Conservation (phyloP, 2,888 invertebrate species). For the Meta bourneti region DNA sequence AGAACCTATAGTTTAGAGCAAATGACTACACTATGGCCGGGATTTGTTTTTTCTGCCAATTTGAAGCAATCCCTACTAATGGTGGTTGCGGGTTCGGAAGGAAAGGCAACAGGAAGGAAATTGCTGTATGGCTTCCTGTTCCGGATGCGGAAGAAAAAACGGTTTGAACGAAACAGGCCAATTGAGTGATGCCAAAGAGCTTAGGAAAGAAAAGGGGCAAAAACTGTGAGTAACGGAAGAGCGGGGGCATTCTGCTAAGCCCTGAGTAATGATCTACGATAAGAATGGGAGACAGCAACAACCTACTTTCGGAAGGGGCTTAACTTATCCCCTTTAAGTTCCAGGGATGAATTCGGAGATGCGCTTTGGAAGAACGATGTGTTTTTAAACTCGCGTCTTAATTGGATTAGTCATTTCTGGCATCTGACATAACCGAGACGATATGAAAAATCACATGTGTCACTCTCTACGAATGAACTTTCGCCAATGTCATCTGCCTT, state of each 20-base stretch:
- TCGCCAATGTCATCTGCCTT: too few species aligned
- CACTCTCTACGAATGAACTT: too few species aligned
- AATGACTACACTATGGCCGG: too few species aligned
- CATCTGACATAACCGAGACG: too few species aligned
- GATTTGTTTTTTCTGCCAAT: too few species aligned
- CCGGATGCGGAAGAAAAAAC: slow-evolving; percentile 9
- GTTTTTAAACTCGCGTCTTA: background rate
- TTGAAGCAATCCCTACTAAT: too few species aligned
- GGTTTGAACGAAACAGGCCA: slow-evolving; percentile 28
- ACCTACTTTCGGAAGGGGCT: slow-evolving; percentile 31
- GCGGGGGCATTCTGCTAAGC: slow-evolving; percentile 34
- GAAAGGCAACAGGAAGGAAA: slow-evolving; percentile 12
- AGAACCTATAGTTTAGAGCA: too few species aligned
- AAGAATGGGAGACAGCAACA: slow-evolving; percentile 41
- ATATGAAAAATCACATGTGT: too few species aligned
- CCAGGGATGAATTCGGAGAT: slow-evolving; percentile 6
- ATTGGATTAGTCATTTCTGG: background rate
- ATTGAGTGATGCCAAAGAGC: slow-evolving; percentile 50
- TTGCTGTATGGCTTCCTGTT: slow-evolving; percentile 16
- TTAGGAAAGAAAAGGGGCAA: slow-evolving; percentile 41
- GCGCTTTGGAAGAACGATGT: background rate
- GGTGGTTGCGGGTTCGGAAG: background rate
- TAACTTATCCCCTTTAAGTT: background rate
- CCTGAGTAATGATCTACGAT: slow-evolving; percentile 60
- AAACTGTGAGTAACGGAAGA: slow-evolving; percentile 27